Base-by-base conservation (phyloP, 1,140 invertebrate species). In the Mya arenaria region DNA sequence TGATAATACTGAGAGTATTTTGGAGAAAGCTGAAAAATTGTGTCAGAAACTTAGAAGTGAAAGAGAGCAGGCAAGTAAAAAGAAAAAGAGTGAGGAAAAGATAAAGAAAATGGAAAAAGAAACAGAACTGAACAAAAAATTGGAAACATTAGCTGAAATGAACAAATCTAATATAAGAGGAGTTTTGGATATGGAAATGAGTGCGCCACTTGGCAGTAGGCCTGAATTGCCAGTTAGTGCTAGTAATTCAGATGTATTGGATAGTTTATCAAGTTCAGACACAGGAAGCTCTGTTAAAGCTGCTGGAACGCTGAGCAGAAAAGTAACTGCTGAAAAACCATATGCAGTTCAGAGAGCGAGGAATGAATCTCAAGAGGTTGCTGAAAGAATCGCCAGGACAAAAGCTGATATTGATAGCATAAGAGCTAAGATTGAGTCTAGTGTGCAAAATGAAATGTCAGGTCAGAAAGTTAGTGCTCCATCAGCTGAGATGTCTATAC, bases 21-120 rank as follows among this genome's bases (percentile, higher is more conserved):
- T 82, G 17, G 79, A 82, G 55, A 73, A 74, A 36, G 79, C 79
- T 37, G 79, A 82, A 65, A 82, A 66, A 66, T 39, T 82, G 23
- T 82, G 79, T 66, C 72, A 82, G 36, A 74, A 82, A 41, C 48
- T 82, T 36, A 5, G 79, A 74, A 74, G 73, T 73, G 71, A 82
- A 15, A 63, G 79, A 65, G 79, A 82, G 66, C 72, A 65, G 34
- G 60, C 68, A 44, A 82, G 73, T 23, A 52, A 72, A 13, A 62
- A 82, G 23, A 82, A 66, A 37, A 28, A 55, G 6, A 17, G 17
- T 25, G 71, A 71, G 13, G 79, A 82, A 66, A 82, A 82, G 71
- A 63, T 52, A 36, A 82, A 74, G 58, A 82, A 82, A 39, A 19
- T 66, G 44, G 79, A 82, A 56, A 82, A 73, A 58, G 28, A 71